phyloP scores from a whole-genome alignment of 2,113 vertebrate genomes.

The Fregetta grallaria region DNA sequence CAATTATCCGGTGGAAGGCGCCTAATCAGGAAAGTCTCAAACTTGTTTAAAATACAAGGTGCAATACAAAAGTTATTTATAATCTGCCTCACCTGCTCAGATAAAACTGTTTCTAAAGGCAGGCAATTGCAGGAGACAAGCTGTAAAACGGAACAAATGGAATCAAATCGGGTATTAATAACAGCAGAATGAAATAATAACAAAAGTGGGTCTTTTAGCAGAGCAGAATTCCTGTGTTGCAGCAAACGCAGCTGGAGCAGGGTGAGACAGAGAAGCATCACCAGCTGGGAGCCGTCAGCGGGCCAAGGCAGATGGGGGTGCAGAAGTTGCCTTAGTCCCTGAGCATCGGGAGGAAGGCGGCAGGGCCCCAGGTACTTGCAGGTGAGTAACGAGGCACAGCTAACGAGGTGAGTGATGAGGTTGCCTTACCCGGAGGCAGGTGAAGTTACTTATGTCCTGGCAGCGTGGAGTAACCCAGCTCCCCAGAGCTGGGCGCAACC shows the following conservation, averaged over 20 bases:
- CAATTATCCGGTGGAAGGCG: constrained; percentile 68
- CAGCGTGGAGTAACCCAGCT: fast-evolving
- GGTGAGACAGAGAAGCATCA: not conserved
- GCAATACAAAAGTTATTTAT: constrained; percentile 68
- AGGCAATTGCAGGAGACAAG: constrained; percentile 59
- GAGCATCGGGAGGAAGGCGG: fast-evolving
- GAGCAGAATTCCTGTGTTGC: not conserved
- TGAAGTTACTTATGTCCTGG: not conserved
- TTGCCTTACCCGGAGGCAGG: fast-evolving
- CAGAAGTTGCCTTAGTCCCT: fast-evolving
- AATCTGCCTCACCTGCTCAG: constrained; percentile 59
- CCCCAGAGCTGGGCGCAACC: fast-evolving
- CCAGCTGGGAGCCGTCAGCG: fast-evolving
- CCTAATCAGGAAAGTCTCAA: constrained; percentile 70
- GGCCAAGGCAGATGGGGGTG: not conserved
- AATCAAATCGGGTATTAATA: constrained; percentile 58
- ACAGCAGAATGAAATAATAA: constrained; percentile 20
- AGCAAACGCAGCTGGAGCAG: not conserved
- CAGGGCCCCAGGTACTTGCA: fast-evolving
- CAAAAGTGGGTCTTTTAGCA: not conserved
- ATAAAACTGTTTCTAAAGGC: constrained; percentile 66
- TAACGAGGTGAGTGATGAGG: fast-evolving
- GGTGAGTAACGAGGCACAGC: not conserved
- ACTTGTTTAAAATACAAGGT: constrained; percentile 74
- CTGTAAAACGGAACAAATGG: constrained; percentile 60